Evolutionary conservation across 1,140 invertebrate species (phyloP).

Genomic region (Solenopsis invicta): DNA sequence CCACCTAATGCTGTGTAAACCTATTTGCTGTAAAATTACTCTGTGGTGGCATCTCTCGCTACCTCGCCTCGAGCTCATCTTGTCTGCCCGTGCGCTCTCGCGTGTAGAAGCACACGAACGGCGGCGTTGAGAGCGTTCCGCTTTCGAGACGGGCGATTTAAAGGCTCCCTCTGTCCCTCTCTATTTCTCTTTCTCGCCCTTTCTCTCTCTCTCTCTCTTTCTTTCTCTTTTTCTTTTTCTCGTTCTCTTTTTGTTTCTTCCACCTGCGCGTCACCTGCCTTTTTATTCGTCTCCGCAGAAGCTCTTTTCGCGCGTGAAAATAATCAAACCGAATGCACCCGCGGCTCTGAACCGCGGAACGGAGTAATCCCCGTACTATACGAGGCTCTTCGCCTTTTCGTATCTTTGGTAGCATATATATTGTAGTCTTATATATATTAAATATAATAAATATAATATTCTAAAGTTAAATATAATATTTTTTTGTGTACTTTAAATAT

Average conservation of each 20-base stretch:
- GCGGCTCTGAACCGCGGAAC: conserved; percentile 23
- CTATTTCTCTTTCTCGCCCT: conserved; percentile 26
- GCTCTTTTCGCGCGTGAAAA: conserved; percentile 55
- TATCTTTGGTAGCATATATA: neutral
- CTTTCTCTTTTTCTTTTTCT: neutral
- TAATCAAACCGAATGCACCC: conserved; percentile 59
- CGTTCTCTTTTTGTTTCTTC: conserved; percentile 47
- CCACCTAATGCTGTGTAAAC: conserved; percentile 72
- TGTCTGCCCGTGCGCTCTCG: conserved; percentile 55
- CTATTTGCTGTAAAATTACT: conserved; percentile 78
- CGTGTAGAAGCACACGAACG: conserved; percentile 63
- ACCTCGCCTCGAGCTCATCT: conserved; percentile 71
- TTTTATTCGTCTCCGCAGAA: conserved; percentile 42
- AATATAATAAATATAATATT: no score
- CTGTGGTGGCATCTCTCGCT: conserved; percentile 75
- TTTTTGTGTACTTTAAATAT: neutral
- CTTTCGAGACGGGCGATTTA: conserved; percentile 62
- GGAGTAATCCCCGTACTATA: neutral
- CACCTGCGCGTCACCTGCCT: conserved; percentile 49
- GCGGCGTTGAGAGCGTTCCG: conserved; percentile 40
- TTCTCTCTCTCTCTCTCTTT: neutral
- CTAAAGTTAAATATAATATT: neutral
- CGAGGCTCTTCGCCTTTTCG: no score
- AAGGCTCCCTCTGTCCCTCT: conserved; percentile 11
- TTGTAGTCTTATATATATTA: neutral